Evolutionary conservation across 2,113 vertebrate genomes (phyloP).

Genomic region (Rutilus rutilus): DNA sequence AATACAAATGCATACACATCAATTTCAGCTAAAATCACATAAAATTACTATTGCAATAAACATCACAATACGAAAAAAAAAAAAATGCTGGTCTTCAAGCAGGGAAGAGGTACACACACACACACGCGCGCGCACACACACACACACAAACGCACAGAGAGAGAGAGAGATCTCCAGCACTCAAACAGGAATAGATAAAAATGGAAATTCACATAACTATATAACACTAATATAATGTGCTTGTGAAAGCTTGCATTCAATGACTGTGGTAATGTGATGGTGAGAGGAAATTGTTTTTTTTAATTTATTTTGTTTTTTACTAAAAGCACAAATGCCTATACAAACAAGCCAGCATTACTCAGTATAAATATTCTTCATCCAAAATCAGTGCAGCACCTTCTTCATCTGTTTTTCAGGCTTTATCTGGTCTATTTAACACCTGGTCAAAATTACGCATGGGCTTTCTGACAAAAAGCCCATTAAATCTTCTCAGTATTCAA

Average conservation of each 20-base stretch:
- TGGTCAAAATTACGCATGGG: constrained; percentile 61
- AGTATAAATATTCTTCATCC: constrained; percentile 83
- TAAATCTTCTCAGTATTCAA: constrained; percentile 58
- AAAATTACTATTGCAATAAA: constrained; percentile 74
- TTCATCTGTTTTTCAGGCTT: constrained; percentile 66
- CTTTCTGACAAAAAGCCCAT: constrained; percentile 69
- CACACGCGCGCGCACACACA: constrained; percentile 56
- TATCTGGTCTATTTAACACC: constrained; percentile 59
- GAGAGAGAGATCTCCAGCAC: background rate
- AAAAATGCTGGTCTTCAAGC: constrained; percentile 65
- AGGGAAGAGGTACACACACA: constrained; percentile 57
- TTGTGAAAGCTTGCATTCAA: constrained; percentile 64
- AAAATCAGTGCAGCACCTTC: constrained; percentile 79
- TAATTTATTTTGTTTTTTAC: background rate
- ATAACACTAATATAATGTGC: constrained; percentile 69
- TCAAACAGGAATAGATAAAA: constrained; percentile 20
- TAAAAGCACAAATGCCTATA: constrained; percentile 63
- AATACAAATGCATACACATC: constrained; percentile 77
- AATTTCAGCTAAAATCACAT: constrained; percentile 77
- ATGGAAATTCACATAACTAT: constrained; percentile 50
- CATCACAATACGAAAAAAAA: constrained; percentile 73
- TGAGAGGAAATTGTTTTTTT: background rate
- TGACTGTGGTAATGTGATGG: constrained; percentile 38
- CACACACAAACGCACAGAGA: constrained; percentile 52
- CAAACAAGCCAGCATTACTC: constrained; percentile 75